These are phyloP conservation scores for Saxicola maurus DNA, from an alignment of 2,797 vertebrate species.

Conservation along the genomic window DNA sequence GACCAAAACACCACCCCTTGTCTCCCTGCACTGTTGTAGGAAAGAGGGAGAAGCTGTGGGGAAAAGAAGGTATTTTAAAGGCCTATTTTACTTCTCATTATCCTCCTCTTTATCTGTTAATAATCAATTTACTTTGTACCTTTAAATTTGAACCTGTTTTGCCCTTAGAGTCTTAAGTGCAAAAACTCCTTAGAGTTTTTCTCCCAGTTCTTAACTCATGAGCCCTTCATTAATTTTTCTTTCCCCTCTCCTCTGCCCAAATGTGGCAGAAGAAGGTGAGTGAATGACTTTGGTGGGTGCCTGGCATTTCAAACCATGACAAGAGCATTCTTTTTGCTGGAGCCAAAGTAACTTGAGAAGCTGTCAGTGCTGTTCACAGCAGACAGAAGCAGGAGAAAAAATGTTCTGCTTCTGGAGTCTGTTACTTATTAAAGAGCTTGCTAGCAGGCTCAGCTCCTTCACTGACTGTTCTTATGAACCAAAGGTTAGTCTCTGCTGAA, in stretches of 20 bases:
- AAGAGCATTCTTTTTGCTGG: background rate
- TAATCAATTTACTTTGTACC: background rate
- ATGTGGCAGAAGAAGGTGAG: background rate
- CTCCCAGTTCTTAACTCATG: background rate
- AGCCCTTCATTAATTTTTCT: background rate
- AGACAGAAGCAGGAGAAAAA: background rate
- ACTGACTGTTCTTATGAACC: background rate
- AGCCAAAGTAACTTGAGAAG: background rate
- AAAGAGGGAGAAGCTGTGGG: background rate
- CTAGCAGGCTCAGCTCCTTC: background rate
- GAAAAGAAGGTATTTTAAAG: background rate
- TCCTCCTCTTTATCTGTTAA: background rate
- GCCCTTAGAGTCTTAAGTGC: background rate
- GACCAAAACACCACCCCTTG: background rate
- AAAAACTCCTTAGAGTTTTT: too few species aligned
- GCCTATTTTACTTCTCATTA: background rate
- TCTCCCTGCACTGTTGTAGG: background rate
- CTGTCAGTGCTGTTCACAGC: background rate
- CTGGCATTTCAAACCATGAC: background rate
- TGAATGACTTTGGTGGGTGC: background rate
- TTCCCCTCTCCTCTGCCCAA: background rate
- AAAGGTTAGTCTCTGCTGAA: background rate
- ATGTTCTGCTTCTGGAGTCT: background rate
- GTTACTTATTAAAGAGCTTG: background rate
- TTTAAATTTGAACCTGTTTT: background rate